Conservation (phyloP, 2,113 vertebrate genomes). For the Climacteris rufus region DNA sequence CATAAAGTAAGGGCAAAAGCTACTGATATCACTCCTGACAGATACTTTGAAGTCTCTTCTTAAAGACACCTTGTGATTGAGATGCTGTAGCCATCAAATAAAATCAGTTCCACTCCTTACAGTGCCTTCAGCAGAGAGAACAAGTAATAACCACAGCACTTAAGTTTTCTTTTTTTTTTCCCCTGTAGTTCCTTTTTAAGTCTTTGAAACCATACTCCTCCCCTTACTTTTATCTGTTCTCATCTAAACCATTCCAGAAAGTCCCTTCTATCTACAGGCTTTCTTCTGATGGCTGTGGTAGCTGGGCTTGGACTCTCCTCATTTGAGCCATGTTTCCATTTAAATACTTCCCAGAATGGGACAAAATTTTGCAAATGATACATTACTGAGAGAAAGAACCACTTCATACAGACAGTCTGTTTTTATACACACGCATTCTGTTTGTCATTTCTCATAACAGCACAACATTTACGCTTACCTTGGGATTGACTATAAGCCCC, state of each 20-base stretch:
- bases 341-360: neutral
- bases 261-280: neutral
- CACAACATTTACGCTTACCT: neutral
- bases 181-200: neutral
- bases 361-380: neutral
- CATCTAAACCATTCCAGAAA: neutral
- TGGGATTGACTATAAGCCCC: neutral
- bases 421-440: fast-evolving
- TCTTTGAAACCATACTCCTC: neutral
- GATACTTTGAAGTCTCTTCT: neutral
- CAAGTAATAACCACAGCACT: neutral
- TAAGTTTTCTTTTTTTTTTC: neutral
- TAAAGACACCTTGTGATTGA: neutral
- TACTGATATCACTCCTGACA: neutral
- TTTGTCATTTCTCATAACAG: neutral
- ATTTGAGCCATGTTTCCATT: neutral
- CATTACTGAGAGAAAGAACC: neutral
- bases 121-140: neutral
- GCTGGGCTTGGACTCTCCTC: neutral
- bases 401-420: neutral
- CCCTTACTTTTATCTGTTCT: neutral
- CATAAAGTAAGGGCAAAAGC: neutral
- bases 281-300: neutral
- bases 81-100: neutral
- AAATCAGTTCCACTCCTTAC: neutral